Evolutionary conservation across 2,888 invertebrate species (phyloP), one percentile per base, ranked within the genome.

Genomic region (Ellobium chinense): DNA sequence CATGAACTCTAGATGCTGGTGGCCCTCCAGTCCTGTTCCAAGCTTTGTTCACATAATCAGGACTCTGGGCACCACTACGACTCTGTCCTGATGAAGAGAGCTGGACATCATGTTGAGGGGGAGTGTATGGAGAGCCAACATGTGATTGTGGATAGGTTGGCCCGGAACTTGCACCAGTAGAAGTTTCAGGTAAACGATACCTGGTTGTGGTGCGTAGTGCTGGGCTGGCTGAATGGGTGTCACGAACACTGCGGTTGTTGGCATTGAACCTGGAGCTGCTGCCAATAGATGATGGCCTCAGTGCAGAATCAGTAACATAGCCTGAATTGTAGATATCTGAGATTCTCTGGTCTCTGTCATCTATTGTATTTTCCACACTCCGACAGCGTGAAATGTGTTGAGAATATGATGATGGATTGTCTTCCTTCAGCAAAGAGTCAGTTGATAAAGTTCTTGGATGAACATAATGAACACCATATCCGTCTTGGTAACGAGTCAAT

Each of bases 291-390:
- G 62, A 62, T 21, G 68, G 46, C 27, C 70, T 65, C 27, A 82
- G 1, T 5, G 68, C 81, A 37, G 83, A 80, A 31, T 83, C 82
- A 2, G 83, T 83, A 5, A 65, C 66, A n/a, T 78, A 83, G 4
- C 83, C 83, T 46, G 82, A 80, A 21, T 39, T 39, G 56, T 83
- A 58, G 2, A 34, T 2, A 2, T 60, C 58, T 21, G 58, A 7
- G 14, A 0, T 27, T 14, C 46, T 39, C 14, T 21, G 12, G 12
- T 75, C 39, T 27, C 4, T 66, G 4, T 34, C 74, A n/a, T 83
- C 85, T 29, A 85, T 36, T 29, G 80, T 72, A 18, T 82, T 83
- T 24, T 85, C 85, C 37, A 80, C 75, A 66, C 85, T 85, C 18
- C 80, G 74, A 69, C 85, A 83, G 36, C 83, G 76, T n/a, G 34